Base-by-base conservation (phyloP, 2,888 invertebrate species). In the Dexiosoma caninum region DNA sequence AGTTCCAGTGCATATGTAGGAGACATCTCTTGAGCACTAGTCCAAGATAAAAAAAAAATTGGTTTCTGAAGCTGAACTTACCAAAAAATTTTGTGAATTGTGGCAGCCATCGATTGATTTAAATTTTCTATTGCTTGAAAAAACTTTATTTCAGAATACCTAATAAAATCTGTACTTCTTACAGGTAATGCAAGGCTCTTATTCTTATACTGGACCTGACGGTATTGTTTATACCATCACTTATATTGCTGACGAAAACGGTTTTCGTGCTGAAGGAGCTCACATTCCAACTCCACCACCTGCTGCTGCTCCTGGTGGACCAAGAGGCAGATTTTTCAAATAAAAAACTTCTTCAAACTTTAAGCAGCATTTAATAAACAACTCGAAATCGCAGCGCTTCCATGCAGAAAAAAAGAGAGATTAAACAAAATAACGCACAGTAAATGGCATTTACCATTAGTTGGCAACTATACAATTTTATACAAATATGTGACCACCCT, bases 151-250 rank as follows among this genome's bases (percentile, higher is more conserved):
- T n/a, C n/a, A n/a, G n/a, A n/a, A n/a, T n/a, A n/a, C n/a, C 21
- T 46, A 21, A 42, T 14, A 21, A 21, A 21, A 12, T 21, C 0
- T 12, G 1, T 21, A 8, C n/a, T 37, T 42, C 21, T 75, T 72
- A 2, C 74, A 91, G 91, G 92, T 92, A 14, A 92, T 91, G 87
- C 92, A 92, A 87, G 92, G 92, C 23, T 91, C 91, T 0, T 92
- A 91, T 83, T 91, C 91, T 0, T 93, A 92, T 86, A 92, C 92
- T n/a, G 92, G 92, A 30, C 92, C 92, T 12, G 92, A 93, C 85
- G 92, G 92, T 70, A 89, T 92, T 10, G 89, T 91, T 37, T 92
- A 92, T 79, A 91, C 92, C 59, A 91, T 93, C 62, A 91, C 87
- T 69, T 91, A 91, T 82, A 89, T 91, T 64, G 91, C 91, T 44